Percentiles rank a stretch among this genome's conserved stretches.
Evolutionary conservation across 2,797 vertebrate species (phyloP).

Genomic region (Gymnoscopelus braueri): DNA sequence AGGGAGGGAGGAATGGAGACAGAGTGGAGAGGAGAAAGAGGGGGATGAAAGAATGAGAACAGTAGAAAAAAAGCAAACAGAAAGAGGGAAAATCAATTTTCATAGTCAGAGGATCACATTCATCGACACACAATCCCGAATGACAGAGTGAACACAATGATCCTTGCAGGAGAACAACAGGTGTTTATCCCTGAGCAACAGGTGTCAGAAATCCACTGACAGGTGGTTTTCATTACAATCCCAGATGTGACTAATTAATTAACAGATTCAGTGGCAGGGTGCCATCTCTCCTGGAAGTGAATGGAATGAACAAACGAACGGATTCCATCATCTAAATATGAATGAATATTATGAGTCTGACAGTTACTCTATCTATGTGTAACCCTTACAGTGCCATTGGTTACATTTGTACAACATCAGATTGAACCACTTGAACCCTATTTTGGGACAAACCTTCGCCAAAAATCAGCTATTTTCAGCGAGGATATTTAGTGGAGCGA

Average conservation of each 20-base stretch:
- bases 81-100: background rate
- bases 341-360: constrained; percentile 19
- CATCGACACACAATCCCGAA: too few species aligned
- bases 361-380: too few species aligned
- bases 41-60: background rate
- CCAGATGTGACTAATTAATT: constrained; percentile 32
- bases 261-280: constrained; percentile 25
- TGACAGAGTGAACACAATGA: background rate
- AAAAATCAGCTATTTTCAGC: too few species aligned
- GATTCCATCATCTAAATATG: constrained; percentile 21
- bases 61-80: background rate
- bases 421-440: too few species aligned
- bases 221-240: constrained; percentile 39
- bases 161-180: constrained; percentile 17
- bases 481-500: too few species aligned
- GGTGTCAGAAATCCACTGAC: constrained; percentile 29
- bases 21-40: background rate
- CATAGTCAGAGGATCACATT: too few species aligned
- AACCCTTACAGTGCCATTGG: too few species aligned
- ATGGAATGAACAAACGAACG: constrained; percentile 2
- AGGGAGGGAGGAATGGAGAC: constrained; percentile 11
- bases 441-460: too few species aligned
- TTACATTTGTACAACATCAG: background rate
- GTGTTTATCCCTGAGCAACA: constrained; percentile 33
- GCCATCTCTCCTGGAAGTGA: constrained; percentile 32